These are phyloP conservation scores for Oceanodroma tethys DNA, from an alignment of 2,113 vertebrate genomes.

Conservation along the genomic window DNA sequence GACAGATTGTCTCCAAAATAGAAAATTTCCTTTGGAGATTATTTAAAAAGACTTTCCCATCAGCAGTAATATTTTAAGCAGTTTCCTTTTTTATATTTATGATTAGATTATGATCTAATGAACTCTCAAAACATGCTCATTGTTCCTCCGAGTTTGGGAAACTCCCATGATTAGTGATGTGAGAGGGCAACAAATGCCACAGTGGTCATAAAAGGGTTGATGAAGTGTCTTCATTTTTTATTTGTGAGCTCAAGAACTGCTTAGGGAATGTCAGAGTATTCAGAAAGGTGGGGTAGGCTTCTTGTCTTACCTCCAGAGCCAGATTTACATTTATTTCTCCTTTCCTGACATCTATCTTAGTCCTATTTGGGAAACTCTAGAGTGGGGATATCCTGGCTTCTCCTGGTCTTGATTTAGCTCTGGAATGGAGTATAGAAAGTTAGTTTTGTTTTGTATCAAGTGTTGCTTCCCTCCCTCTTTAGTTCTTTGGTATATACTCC, in stretches of 20 bases:
- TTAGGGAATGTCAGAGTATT: neutral
- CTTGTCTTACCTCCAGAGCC: neutral
- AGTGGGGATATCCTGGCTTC: neutral
- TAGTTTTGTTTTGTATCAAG: neutral
- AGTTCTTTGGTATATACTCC: neutral
- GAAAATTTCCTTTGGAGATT: slow-evolving; percentile 44
- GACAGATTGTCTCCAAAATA: slow-evolving; percentile 12
- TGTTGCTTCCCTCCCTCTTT: neutral
- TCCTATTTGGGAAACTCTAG: neutral
- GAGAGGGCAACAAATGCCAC: neutral
- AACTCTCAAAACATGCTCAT: neutral
- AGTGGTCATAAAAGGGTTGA: neutral
- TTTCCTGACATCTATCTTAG: neutral
- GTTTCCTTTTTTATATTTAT: slow-evolving; percentile 35
- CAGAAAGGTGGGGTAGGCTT: neutral
- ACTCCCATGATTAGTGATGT: neutral
- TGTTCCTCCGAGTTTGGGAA: slow-evolving; percentile 3
- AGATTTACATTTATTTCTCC: neutral
- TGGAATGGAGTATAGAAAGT: neutral
- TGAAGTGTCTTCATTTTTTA: neutral
- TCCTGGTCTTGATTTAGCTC: neutral
- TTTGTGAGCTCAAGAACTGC: neutral
- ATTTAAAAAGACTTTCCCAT: slow-evolving; percentile 34
- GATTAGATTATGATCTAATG: slow-evolving; percentile 20
- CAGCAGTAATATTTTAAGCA: slow-evolving; percentile 26